Base-by-base conservation (phyloP, 1,140 invertebrate genomes). In the Trichonephila inaurata region DNA sequence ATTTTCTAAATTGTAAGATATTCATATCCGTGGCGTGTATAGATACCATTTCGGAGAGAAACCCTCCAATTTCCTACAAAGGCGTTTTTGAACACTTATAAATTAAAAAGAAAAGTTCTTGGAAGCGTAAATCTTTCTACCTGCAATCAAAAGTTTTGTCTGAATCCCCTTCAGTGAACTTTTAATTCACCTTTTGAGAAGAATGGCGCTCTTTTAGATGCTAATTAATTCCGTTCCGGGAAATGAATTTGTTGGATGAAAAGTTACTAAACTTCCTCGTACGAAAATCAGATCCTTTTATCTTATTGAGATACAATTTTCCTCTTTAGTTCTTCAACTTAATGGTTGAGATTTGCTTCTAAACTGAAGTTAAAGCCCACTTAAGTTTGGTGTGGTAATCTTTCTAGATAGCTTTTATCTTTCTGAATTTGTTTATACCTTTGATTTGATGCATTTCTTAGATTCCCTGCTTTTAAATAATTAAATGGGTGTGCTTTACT, bases 161-260 rank as follows among this genome's bases (percentile, higher is more conserved):
- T 77, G 72, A 33, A 77, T 33, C 2, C 28, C 6, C 72, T 77
- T 77, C 24, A 28, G 18, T 33, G 1, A 77, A 77, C 14, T 77
- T 77, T 77, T 77, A 33, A 33, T 77, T 77, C 24, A 33, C 33
- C 51, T 40, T 77, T 33, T 12, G 12, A 18, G 16, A 77, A 77
- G 28, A 24, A 2, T 19, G 5, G 72, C 18, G 16, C 72, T 28
- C 72, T 77, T 40, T 77, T 77, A 77, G 72, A 77, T 77, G 72
- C 72, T 77, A 40, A 77, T 77, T 77, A 77, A 77, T 77, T 77
- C 72, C 72, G 14, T 33, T 33, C 28, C 28, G 28, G 72, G 72
- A 77, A 77, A 77, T 77, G 72, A 77, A 77, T 77, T 77, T 33
- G 72, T 77, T 77, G 72, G 72, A 77, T 40, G 72, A 77, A 77